These are phyloP conservation scores for Amphibalanus amphitrite DNA, from an alignment of 1,140 invertebrate genomes.

Conservation along the genomic window DNA sequence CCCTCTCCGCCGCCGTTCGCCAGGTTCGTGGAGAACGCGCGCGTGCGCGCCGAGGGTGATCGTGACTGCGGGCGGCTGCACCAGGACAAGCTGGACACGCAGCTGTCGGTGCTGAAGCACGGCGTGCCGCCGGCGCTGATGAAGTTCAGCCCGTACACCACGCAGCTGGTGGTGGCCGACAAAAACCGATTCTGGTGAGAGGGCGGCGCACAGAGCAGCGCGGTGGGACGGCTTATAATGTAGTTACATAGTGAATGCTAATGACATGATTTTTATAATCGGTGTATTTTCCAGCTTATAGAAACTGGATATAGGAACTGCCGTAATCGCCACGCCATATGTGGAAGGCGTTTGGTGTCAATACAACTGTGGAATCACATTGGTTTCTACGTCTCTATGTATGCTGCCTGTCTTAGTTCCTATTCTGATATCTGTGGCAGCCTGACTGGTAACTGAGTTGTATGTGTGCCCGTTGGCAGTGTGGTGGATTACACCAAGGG, in stretches of 20 bases:
- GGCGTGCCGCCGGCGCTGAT: not conserved
- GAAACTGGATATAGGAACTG: not conserved
- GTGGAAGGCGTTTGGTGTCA: not conserved
- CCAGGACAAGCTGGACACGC: not conserved
- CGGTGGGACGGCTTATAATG: not conserved
- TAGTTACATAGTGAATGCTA: too few species aligned
- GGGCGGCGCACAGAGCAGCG: not conserved
- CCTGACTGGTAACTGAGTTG: too few species aligned
- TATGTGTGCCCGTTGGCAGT: not conserved
- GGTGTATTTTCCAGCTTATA: too few species aligned
- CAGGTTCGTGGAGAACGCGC: not conserved
- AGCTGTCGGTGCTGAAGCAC: not conserved
- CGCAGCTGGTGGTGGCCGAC: not conserved
- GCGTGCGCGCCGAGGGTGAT: not conserved
- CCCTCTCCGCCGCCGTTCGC: not conserved
- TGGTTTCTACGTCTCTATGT: not conserved
- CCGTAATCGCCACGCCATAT: too few species aligned
- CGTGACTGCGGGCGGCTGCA: not conserved
- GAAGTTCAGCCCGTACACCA: not conserved
- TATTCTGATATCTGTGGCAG: too few species aligned
- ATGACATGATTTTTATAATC: too few species aligned
- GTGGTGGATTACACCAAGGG: not conserved
- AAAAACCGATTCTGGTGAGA: not conserved
- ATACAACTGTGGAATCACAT: not conserved
- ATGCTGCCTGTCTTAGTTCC: too few species aligned